These are phyloP conservation scores for Todiramphus chloris DNA, from an alignment of 2,113 vertebrate genomes.

Conservation along the genomic window DNA sequence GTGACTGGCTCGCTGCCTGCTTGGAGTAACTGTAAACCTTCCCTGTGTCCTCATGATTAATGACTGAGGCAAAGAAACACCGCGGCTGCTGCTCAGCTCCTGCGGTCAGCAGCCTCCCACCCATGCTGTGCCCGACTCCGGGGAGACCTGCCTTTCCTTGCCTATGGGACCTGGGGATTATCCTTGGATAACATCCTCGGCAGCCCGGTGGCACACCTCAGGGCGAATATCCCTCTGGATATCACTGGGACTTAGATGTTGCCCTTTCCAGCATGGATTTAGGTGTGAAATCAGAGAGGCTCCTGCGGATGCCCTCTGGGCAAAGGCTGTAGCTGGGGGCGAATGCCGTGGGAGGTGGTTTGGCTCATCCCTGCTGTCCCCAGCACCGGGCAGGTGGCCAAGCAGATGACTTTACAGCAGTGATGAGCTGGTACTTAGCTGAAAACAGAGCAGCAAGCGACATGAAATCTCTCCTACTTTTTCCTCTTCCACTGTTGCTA, in stretches of 20 bases:
- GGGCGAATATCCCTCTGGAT: not conserved
- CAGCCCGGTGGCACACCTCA: accelerated
- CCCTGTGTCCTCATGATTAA: conserved; percentile 64
- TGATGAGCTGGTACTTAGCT: not conserved
- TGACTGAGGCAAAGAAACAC: conserved; percentile 55
- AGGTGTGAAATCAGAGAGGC: not conserved
- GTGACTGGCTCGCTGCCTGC: not conserved
- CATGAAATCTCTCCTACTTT: not conserved
- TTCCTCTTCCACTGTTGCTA: not conserved
- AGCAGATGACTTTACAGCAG: not conserved
- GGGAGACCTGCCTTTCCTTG: not conserved
- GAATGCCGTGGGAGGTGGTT: not conserved
- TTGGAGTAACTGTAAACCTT: conserved; percentile 53
- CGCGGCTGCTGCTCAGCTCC: conserved; percentile 46
- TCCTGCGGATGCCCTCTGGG: not conserved
- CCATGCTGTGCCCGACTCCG: not conserved
- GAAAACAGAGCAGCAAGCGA: not conserved
- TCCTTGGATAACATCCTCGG: not conserved
- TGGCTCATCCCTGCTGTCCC: not conserved
- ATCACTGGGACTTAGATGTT: not conserved
- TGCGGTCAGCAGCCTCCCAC: conserved; percentile 26
- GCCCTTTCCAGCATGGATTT: not conserved
- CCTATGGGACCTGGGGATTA: accelerated
- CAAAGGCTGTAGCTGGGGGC: not conserved
- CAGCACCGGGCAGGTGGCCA: not conserved